phyloP scores from a whole-genome alignment of 2,113 vertebrate genomes.

The Prionailurus bengalensis region DNA sequence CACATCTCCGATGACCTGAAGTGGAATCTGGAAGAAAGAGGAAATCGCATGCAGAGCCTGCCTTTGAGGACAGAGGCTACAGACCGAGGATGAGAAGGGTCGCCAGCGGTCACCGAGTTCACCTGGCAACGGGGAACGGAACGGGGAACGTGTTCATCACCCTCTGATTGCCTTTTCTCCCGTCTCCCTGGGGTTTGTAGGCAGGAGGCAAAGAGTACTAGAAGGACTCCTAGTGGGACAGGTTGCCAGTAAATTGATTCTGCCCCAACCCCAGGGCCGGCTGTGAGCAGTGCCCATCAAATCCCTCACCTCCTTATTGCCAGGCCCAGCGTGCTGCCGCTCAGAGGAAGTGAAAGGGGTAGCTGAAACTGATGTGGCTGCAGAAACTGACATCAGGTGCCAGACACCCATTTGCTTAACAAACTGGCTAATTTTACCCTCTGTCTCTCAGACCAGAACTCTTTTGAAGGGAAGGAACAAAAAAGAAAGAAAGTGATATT shows the following conservation, averaged over 20 bases:
- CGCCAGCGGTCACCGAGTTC: neutral
- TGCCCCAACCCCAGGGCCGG: neutral
- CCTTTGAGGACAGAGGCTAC: neutral
- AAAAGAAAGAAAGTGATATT: constrained; percentile 71
- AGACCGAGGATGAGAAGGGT: neutral
- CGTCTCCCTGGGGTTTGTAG: neutral
- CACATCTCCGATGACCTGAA: neutral
- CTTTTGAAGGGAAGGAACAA: constrained; percentile 60
- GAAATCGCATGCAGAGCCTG: neutral
- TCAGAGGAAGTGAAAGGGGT: neutral
- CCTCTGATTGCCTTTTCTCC: constrained; percentile 39
- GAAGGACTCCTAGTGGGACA: constrained; percentile 8
- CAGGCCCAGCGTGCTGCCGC: neutral
- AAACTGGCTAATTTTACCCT: constrained; percentile 82
- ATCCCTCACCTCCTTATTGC: neutral
- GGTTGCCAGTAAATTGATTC: constrained; percentile 30
- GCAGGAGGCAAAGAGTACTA: constrained; percentile 18
- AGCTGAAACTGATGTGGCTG: neutral
- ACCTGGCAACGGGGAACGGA: neutral
- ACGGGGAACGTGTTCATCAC: neutral
- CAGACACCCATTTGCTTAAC: constrained; percentile 73
- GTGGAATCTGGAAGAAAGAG: neutral
- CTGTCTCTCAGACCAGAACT: constrained; percentile 66
- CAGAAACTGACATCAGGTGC: constrained; percentile 38
- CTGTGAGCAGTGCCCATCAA: neutral